A percentile compares a stretch with the other conserved stretches of the same genome.
phyloP scores from a whole-genome alignment of 2,888 invertebrate genomes.

The Gandaritis pyraliata region DNA sequence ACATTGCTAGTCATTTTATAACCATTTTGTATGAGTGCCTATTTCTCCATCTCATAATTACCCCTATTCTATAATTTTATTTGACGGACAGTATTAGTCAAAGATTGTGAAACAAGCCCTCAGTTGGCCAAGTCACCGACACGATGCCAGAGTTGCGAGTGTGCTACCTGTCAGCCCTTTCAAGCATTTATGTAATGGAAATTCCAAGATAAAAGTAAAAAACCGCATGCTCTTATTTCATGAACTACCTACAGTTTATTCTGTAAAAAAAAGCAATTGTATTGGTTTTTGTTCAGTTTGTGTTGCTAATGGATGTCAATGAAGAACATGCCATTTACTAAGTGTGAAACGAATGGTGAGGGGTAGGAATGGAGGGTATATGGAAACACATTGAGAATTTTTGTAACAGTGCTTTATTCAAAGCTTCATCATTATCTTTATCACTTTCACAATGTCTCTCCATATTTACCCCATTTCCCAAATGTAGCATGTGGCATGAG shows the following conservation, averaged over 20 bases:
- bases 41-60: too few species aligned
- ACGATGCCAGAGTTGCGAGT: constrained; percentile 17
- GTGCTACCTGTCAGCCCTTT: background rate
- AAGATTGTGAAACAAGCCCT: too few species aligned
- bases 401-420: constrained; percentile 88
- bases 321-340: constrained; percentile 1
- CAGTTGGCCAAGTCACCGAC: constrained; percentile 21
- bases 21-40: too few species aligned
- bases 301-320: constrained; percentile 9
- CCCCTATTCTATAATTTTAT: too few species aligned
- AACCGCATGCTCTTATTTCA: too few species aligned
- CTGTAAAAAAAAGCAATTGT: background rate
- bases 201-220: too few species aligned
- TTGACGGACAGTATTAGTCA: too few species aligned
- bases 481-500: constrained; percentile 84
- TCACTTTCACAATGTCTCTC: constrained; percentile 88
- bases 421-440: constrained; percentile 84
- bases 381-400: constrained; percentile 88
- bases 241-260: background rate
- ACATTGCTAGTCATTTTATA: too few species aligned
- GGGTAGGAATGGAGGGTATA: constrained; percentile 76
- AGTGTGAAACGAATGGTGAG: constrained; percentile 41
- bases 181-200: background rate
- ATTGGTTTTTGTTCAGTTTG: constrained; percentile 2
- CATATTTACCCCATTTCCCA: constrained; percentile 88